Base-by-base conservation (phyloP, 37 sponge, comb jelly and placozoan species). In the Haliclona indistincta region DNA sequence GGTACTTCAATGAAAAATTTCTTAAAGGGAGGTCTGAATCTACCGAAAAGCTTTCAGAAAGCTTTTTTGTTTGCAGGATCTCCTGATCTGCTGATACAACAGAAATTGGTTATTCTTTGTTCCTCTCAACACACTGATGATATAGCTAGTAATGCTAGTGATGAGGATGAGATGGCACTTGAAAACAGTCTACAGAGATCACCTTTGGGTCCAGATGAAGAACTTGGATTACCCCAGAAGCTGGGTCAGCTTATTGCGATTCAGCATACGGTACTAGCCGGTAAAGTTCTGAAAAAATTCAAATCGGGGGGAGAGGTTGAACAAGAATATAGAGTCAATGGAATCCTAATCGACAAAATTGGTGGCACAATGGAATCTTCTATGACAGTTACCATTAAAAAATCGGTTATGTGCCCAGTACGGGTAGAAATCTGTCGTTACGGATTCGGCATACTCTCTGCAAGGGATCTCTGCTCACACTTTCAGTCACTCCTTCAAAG, bases 331-430 rank as follows among this genome's bases (percentile, higher is more conserved):
- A n/a, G 28, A 58, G 60, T 58, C 11, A 58, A 58, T 25, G 60
- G 60, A n/a, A 20, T 58, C n/a, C 60, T 58, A 7, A 58, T 58
- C 28, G 60, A 58, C 60, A 58, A 58, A n/a, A 26, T 58, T 11
- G 6, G 13, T 58, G 60, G 60, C 7, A 26, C 51, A 47, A 15
- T 47, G 51, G 13, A 15, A 47, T 47, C n/a, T n/a, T n/a, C n/a
- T n/a, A n/a, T n/a, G n/a, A n/a, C n/a, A n/a, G n/a, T n/a, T n/a
- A n/a, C n/a, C n/a, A n/a, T n/a, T n/a, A n/a, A n/a, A n/a, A n/a
- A n/a, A n/a, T n/a, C n/a, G n/a, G n/a, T n/a, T n/a, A n/a, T n/a
- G n/a, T n/a, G n/a, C n/a, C n/a, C n/a, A n/a, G n/a, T n/a, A n/a
- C n/a, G n/a, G n/a, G n/a, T n/a, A n/a, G n/a, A n/a, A n/a, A n/a